phyloP scores from a whole-genome alignment of 2,797 vertebrate species.

The Sylvia borin region DNA sequence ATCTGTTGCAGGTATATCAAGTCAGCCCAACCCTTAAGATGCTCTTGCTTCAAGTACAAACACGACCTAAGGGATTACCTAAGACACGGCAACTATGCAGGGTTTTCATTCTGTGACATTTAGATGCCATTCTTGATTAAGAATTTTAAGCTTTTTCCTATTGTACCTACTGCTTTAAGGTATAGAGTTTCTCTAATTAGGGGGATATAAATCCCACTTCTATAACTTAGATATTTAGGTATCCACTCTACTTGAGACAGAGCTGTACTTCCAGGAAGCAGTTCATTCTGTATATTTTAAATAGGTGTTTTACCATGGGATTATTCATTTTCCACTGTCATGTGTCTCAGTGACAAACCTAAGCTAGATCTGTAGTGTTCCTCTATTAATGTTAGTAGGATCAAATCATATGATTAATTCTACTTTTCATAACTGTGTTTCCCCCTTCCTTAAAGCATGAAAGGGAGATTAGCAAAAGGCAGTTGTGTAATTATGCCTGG shows the following conservation, averaged over 20 bases:
- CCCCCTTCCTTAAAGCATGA: not conserved
- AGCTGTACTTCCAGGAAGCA: not conserved
- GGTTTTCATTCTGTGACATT: not conserved
- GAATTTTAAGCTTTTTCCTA: not conserved
- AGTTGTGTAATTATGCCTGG: not conserved
- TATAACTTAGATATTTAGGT: not conserved
- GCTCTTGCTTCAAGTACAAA: conserved; percentile 59
- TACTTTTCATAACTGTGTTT: not conserved
- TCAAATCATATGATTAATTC: not conserved
- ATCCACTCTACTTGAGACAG: not conserved
- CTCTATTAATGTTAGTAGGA: not conserved
- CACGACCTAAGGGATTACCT: conserved; percentile 17
- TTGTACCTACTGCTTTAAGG: not conserved
- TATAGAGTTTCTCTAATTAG: not conserved
- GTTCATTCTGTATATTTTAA: not conserved
- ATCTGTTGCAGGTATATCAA: conserved; percentile 22
- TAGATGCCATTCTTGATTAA: not conserved
- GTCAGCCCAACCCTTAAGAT: conserved; percentile 44
- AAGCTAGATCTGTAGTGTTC: not conserved
- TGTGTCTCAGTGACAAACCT: not conserved
- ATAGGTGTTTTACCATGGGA: not conserved
- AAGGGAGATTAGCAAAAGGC: not conserved
- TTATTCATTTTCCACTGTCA: not conserved
- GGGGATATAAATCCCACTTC: not conserved
- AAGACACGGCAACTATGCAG: not conserved